A percentile compares a stretch with the other conserved stretches of the same genome.
Evolutionary conservation across 2,888 invertebrate genomes (phyloP).

Genomic region (Lissocephala sabroskyi): DNA sequence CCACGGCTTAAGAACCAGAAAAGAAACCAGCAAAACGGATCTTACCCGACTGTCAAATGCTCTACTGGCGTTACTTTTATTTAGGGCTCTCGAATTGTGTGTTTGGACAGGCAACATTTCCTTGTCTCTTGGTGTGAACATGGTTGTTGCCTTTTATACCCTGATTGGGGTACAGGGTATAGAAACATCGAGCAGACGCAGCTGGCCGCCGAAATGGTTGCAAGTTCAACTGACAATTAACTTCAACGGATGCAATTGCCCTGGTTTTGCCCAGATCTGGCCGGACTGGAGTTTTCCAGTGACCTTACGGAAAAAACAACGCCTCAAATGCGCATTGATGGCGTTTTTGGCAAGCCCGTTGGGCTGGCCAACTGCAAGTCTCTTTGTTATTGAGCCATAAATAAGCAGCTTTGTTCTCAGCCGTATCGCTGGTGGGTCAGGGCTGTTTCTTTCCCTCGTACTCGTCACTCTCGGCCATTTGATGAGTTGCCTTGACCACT

Average conservation of each 20-base stretch:
- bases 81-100: too few species aligned
- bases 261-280: conserved; percentile 23
- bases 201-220: conserved; percentile 42
- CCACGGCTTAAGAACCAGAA: conserved; percentile 36
- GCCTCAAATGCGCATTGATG: conserved; percentile 12
- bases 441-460: too few species aligned
- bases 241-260: conserved; percentile 31
- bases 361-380: conserved; percentile 45
- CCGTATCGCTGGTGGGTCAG: conserved; percentile 14
- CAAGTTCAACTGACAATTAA: conserved; percentile 60
- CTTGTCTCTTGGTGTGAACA: too few species aligned
- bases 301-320: conserved; percentile 27
- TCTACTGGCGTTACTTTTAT: too few species aligned
- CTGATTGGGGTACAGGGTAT: too few species aligned
- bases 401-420: conserved; percentile 35
- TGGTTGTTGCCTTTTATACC: too few species aligned
- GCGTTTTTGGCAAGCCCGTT: conserved; percentile 35
- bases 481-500: conserved; percentile 40
- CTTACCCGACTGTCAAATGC: conserved; percentile 29
- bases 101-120: too few species aligned
- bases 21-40: conserved; percentile 21
- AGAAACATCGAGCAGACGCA: conserved; percentile 16
- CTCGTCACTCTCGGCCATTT: conserved; percentile 31
- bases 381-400: conserved; percentile 48
- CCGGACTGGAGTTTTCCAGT: too few species aligned